A percentile compares a stretch with the other conserved stretches of the same genome.
Evolutionary conservation across 2,888 invertebrate species (phyloP).

Genomic region (Penaeus monodon): DNA sequence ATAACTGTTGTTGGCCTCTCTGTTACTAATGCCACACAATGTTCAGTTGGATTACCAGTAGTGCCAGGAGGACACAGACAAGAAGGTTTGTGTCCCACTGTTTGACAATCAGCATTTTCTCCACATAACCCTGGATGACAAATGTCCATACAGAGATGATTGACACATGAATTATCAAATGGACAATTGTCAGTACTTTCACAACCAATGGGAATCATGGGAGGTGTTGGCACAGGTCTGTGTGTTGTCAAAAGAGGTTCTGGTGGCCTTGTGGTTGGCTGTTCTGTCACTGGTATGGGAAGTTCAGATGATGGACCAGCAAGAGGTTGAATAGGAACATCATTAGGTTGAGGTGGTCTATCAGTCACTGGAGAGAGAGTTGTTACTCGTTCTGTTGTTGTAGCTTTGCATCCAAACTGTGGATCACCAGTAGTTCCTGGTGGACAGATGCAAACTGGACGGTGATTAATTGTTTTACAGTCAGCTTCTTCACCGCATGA

Average conservation of each 20-base stretch:
- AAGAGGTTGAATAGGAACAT: constrained; percentile 8
- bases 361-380: constrained; percentile 30
- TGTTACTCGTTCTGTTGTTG: constrained; percentile 55
- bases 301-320: constrained; percentile 12
- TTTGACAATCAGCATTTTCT: constrained; percentile 84
- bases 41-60: constrained; percentile 65
- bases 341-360: constrained; percentile 8
- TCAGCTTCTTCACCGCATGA: constrained; percentile 58
- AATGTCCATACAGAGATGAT: constrained; percentile 72
- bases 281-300: constrained; percentile 29
- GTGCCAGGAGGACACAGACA: constrained; percentile 85
- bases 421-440: constrained; percentile 76
- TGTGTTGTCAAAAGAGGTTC: neutral
- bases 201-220: constrained; percentile 37
- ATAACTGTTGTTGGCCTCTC: no score
- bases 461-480: constrained; percentile 52
- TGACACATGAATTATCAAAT: constrained; percentile 54
- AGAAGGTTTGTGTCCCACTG: constrained; percentile 85
- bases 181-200: constrained; percentile 54
- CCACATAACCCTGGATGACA: constrained; percentile 86
- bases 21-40: no score
- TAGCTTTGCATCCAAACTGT: constrained; percentile 77
- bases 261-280: constrained; percentile 17
- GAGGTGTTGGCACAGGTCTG: constrained; percentile 10
- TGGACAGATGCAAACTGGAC: constrained; percentile 79